Conservation (phyloP, 2,888 invertebrate genomes). For the Hemistola chrysoprasaria region DNA sequence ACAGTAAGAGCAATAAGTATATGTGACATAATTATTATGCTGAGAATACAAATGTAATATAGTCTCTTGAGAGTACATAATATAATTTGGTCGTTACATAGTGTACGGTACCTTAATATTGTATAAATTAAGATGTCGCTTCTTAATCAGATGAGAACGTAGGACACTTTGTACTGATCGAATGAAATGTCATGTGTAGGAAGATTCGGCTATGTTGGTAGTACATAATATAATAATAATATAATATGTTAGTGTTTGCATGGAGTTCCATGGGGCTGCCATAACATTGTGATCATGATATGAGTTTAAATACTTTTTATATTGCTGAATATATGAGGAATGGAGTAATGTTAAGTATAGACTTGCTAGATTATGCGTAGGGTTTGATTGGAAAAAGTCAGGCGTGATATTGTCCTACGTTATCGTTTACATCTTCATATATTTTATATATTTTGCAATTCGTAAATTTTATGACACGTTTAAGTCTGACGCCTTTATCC, state of each 20-base stretch:
- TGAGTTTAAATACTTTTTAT: conserved; percentile 79
- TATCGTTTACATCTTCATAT: conserved; percentile 55
- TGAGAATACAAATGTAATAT: conserved; percentile 53
- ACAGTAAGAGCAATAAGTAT: conserved; percentile 47
- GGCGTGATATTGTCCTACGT: conserved; percentile 43
- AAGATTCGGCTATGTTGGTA: conserved; percentile 64
- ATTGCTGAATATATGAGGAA: conserved; percentile 73
- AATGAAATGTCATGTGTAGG: conserved; percentile 71
- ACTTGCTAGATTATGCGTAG: conserved; percentile 77
- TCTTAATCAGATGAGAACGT: conserved; percentile 42
- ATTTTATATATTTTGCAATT: conserved; percentile 41
- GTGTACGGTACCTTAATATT: conserved; percentile 14
- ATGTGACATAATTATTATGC: conserved; percentile 72
- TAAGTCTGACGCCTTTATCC: conserved; percentile 64
- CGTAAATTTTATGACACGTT: conserved; percentile 43
- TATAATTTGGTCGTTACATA: conserved; percentile 19
- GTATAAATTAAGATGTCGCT: conserved; percentile 49
- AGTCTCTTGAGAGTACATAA: conserved; percentile 25
- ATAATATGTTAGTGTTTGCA: conserved; percentile 59
- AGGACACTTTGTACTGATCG: conserved; percentile 54
- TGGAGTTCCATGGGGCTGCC: conserved; percentile 78
- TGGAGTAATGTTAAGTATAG: conserved; percentile 76
- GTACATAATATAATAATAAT: conserved; percentile 19
- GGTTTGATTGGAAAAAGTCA: conserved; percentile 71
- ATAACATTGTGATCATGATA: conserved; percentile 72